A percentile compares a stretch with the other conserved stretches of the same genome.
Evolutionary conservation across 2,888 invertebrate species (phyloP).

Genomic region (Gerosis bhagava): DNA sequence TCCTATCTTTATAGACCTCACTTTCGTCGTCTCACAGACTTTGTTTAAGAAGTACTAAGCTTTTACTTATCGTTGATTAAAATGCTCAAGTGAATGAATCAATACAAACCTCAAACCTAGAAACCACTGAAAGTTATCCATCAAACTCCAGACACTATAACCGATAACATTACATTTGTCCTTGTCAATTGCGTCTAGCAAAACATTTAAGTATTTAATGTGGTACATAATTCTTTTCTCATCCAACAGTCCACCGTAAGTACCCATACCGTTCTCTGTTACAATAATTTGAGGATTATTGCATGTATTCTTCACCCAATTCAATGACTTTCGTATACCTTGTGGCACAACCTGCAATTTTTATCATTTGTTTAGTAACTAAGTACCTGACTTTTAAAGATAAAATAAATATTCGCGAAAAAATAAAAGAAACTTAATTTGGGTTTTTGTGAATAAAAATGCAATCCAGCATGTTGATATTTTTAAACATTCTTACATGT

Average conservation of each 20-base stretch:
- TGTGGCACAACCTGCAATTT: conserved; percentile 32
- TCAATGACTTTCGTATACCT: conserved; percentile 72
- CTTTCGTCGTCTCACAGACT: too few species aligned
- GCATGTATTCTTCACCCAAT: conserved; percentile 81
- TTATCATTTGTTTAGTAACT: too few species aligned
- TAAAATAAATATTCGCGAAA: too few species aligned
- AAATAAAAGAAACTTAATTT: too few species aligned
- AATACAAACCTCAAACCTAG: conserved; percentile 47
- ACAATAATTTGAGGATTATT: conserved; percentile 78
- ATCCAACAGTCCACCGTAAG: conserved; percentile 54
- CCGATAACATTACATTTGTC: conserved; percentile 53
- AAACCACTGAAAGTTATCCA: conserved; percentile 69
- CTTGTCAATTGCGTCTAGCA: conserved; percentile 51
- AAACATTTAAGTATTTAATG: conserved; percentile 48
- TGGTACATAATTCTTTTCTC: conserved; percentile 63
- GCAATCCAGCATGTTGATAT: too few species aligned
- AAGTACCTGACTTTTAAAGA: too few species aligned
- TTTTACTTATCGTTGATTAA: too few species aligned
- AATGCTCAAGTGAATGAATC: too few species aligned
- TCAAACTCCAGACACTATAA: conserved; percentile 65
- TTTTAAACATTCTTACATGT: too few species aligned
- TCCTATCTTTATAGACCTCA: too few species aligned
- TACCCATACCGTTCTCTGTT: conserved; percentile 83
- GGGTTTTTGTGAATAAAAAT: too few species aligned
- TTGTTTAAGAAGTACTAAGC: too few species aligned